Percentiles rank a stretch among this genome's conserved stretches.
Conservation (phyloP, 2,888 invertebrate species). For the Augochlorella aurata region DNA sequence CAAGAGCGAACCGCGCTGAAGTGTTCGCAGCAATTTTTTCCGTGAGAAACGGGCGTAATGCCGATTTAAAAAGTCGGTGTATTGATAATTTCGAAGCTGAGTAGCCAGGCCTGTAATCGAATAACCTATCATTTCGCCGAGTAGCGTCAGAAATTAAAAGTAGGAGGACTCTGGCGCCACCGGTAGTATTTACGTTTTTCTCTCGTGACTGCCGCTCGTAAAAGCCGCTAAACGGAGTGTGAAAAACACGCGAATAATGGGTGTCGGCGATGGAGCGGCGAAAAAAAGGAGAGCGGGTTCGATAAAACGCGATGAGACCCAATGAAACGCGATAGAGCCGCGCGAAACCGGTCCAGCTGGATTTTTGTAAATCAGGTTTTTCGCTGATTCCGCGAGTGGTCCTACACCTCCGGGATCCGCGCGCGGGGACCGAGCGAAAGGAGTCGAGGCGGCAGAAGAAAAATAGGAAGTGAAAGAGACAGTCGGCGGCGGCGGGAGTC, state of each 20-base stretch:
- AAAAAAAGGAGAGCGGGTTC: neutral
- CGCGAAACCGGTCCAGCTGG: conserved; percentile 63
- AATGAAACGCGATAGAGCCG: conserved; percentile 64
- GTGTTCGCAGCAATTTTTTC: neutral
- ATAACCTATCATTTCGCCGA: neutral
- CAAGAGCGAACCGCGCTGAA: too few relatives aligned
- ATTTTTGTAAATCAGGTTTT: conserved; percentile 69
- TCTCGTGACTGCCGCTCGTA: neutral
- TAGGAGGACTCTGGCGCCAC: neutral
- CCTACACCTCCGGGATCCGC: conserved; percentile 11
- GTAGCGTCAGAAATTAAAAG: neutral
- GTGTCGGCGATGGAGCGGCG: neutral
- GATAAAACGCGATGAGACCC: conserved; percentile 52
- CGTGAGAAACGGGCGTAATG: neutral
- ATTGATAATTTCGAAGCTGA: neutral
- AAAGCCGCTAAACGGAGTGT: conserved; percentile 9
- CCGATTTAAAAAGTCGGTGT: neutral
- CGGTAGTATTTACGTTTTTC: neutral
- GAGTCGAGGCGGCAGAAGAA: conserved; percentile 9
- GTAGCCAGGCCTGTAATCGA: neutral
- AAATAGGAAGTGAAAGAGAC: conserved; percentile 12
- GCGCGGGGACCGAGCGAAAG: conserved; percentile 22
- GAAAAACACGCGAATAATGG: conserved; percentile 23
- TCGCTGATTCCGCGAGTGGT: conserved; percentile 40
- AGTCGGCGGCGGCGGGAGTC: neutral